Evolutionary conservation across 1,140 invertebrate genomes (phyloP), one percentile per base, ranked within the genome.

Genomic region (Nomia melanderi): DNA sequence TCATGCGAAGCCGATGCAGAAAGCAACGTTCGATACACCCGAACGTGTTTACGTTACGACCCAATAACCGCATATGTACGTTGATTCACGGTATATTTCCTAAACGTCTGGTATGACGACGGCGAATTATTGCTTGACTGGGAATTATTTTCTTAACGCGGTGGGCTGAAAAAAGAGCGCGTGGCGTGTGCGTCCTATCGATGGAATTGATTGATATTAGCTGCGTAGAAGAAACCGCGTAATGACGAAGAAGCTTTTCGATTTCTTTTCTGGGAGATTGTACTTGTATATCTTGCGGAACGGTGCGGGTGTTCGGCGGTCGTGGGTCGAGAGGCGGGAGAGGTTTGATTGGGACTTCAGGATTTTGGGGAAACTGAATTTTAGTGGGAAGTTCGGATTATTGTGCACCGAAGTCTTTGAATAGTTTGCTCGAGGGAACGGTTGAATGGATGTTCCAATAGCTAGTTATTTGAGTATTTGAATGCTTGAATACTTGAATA

Each of bases 191-290:
- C 56, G 39, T 67, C 72, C 72, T 75, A 67, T 67, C 20, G 12
- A 67, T 14, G 72, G 72, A 75, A 75, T 75, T 75, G 72, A 75
- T 66, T n/a, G 11, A 66, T n/a, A 14, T 20, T 23, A 56, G 31
- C 6, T 4, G 20, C 1, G 9, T 14, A 41, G 59, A n/a, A 25
- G 41, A 17, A 44, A 44, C 41, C 41, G 41, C 41, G n/a, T 36
- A n/a, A 39, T n/a, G n/a, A 25, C 59, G n/a, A 12, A n/a, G n/a
- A 31, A 6, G 23, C n/a, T 23, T 62, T 62, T 62, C 33, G 9
- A 62, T 62, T 44, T 62, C 20, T 62, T 36, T 39, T n/a, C n/a
- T 5, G 20, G 6, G 33, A 25, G n/a, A 41, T 9, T 7, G 8
- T 23, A 23, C 33, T 62, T 39, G n/a, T 62, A 39, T 62, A 25